Evolutionary conservation across 1,140 invertebrate genomes (phyloP), one percentile per base, ranked within the genome.

Genomic region (Atopsyche davidsoni): DNA sequence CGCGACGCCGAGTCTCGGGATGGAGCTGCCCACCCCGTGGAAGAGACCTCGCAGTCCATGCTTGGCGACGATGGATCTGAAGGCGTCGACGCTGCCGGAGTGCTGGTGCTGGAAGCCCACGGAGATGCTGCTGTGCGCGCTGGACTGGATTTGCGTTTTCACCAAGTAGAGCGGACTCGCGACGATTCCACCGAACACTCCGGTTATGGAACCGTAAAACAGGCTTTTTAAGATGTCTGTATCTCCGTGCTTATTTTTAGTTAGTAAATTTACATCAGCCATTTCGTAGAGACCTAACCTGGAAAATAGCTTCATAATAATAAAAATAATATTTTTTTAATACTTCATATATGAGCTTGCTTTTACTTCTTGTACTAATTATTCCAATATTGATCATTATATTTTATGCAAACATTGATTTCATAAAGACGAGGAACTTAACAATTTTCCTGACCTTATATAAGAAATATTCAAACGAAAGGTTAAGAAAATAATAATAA

Each of bases 91-190:
- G 52, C 81, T 79, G 7, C 80, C 76, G 23, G 64, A 59, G 62
- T 87, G 81, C 10, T 69, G 44, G 60, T 89, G 86, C 61, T 89
- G 87, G 65, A 80, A 72, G 3, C 87, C 87, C 9, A 89, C 86
- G 14, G 86, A 85, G 57, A 88, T 86, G 16, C 68, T 65, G 43
- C 69, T 62, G 10, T 78, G 74, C 10, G 78, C 70, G 57, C 80
- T 77, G 1, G 84, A 76, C 64, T 89, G 86, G n/a, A 90, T 64
- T 67, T 92, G 80, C 7, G 86, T 92, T 70, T 93, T 92, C 3
- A 92, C 69, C 66, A 94, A 72, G 60, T 87, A 92, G 7, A 90
- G 78, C 0, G 90, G 91, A 67, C 87, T 92, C 9, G 80, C 86
- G 46, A 80, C 62, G 41, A 83, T 71, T 3, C 85, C 83, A 9